phyloP scores from a whole-genome alignment of 2,888 invertebrate species.

The Eutolmus rufibarbis region DNA sequence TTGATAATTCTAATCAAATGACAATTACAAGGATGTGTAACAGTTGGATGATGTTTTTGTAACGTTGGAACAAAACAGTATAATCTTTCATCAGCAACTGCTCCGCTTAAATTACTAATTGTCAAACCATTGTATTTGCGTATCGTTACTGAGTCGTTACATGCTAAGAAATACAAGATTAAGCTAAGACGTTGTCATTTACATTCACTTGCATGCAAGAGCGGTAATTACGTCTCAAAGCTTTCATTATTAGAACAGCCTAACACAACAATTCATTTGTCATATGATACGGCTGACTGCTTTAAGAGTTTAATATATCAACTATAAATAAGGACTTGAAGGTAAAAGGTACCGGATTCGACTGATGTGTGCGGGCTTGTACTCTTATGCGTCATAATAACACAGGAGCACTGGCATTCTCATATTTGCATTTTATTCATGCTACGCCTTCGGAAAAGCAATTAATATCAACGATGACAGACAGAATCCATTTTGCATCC shows the following conservation, averaged over 20 bases:
- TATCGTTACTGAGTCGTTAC: constrained; percentile 3
- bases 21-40: background rate
- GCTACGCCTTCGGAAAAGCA: constrained; percentile 11
- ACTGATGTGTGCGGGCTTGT: background rate
- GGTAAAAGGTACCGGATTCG: background rate
- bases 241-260: constrained; percentile 14
- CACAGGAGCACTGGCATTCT: constrained; percentile 1
- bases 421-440: constrained; percentile 37
- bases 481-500: constrained; percentile 34
- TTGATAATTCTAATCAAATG: background rate
- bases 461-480: constrained; percentile 36
- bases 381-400: background rate
- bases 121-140: constrained; percentile 28
- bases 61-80: background rate
- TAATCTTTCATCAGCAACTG: background rate
- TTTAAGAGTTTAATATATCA: constrained; percentile 34
- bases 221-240: constrained; percentile 21
- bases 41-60: background rate
- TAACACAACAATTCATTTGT: constrained; percentile 20
- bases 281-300: constrained; percentile 27
- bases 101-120: background rate
- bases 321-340: background rate
- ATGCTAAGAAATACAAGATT: background rate
- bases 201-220: constrained; percentile 15
- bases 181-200: constrained; percentile 18